phyloP scores from a whole-genome alignment of 2,888 invertebrate species.

The Anthophora plumipes region DNA sequence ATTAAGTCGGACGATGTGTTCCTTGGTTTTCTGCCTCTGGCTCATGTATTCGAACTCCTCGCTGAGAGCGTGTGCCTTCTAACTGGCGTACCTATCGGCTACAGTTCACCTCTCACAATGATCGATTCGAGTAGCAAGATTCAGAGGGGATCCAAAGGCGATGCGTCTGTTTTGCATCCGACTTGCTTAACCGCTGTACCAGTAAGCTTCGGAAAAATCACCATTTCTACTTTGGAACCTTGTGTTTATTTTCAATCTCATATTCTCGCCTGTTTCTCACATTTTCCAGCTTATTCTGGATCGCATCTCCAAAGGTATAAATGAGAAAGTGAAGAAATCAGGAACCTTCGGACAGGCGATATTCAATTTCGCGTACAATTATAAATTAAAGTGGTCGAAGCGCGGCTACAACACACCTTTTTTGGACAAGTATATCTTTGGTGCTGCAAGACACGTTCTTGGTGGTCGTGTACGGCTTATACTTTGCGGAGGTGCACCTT shows the following conservation, averaged over 20 bases:
- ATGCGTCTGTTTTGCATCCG: conserved; percentile 95
- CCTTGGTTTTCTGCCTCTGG: conserved; percentile 97
- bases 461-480: conserved; percentile 96
- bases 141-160: conserved; percentile 97
- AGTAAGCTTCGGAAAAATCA: conserved; percentile 86
- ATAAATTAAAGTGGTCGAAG: conserved; percentile 94
- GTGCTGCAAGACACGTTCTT: conserved; percentile 89
- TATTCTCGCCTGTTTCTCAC: conserved; percentile 22
- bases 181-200: conserved; percentile 99
- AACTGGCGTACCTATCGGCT: conserved; percentile 96
- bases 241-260: not conserved
- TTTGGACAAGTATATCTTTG: conserved; percentile 87
- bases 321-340: conserved; percentile 95
- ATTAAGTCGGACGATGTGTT: conserved; percentile 92
- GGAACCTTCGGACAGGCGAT: conserved; percentile 92
- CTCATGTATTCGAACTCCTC: conserved; percentile 98
- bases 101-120: conserved; percentile 97
- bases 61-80: conserved; percentile 94
- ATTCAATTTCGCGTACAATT: conserved; percentile 97
- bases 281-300: conserved; percentile 94
- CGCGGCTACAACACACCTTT: conserved; percentile 93
- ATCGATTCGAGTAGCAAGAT: conserved; percentile 97
- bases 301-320: conserved; percentile 98
- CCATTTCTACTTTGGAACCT: not conserved
- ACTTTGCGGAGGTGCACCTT: conserved; percentile 97